phyloP scores from a whole-genome alignment of 2,888 invertebrate genomes.

The Chymomyza amoena region DNA sequence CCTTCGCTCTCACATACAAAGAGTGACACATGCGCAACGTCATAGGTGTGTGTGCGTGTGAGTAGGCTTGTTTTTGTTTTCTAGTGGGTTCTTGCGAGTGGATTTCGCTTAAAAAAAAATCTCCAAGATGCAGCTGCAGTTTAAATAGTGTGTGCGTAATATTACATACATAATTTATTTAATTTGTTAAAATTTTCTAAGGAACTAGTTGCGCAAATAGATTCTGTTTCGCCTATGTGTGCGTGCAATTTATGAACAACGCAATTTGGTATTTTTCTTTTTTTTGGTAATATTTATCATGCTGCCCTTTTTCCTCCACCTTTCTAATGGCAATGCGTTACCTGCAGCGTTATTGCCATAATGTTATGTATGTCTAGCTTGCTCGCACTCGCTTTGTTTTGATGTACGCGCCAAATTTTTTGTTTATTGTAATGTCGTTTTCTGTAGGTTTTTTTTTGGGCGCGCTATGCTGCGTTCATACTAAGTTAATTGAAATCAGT shows the following conservation, averaged over 20 bases:
- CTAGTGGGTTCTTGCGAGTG: not conserved
- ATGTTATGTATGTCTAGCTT: no score
- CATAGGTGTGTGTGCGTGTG: not conserved
- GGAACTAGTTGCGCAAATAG: not conserved
- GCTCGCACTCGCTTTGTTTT: no score
- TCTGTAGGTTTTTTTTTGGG: no score
- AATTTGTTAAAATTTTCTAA: not conserved
- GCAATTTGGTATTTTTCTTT: not conserved
- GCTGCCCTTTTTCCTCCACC: no score
- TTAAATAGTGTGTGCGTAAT: not conserved
- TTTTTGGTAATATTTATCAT: no score
- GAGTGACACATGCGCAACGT: not conserved
- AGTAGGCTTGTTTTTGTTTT: not conserved
- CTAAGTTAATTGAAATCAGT: no score
- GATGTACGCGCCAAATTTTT: no score
- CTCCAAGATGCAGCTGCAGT: not conserved
- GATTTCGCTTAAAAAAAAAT: not conserved
- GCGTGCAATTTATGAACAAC: not conserved
- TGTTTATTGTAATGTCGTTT: no score
- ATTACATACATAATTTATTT: conserved; percentile 1
- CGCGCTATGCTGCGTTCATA: no score
- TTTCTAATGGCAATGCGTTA: no score
- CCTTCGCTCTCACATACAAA: not conserved
- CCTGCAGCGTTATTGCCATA: no score
- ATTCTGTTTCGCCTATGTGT: not conserved